Conservation (phyloP, 2,888 invertebrate species). For the Proisotoma minuta region DNA sequence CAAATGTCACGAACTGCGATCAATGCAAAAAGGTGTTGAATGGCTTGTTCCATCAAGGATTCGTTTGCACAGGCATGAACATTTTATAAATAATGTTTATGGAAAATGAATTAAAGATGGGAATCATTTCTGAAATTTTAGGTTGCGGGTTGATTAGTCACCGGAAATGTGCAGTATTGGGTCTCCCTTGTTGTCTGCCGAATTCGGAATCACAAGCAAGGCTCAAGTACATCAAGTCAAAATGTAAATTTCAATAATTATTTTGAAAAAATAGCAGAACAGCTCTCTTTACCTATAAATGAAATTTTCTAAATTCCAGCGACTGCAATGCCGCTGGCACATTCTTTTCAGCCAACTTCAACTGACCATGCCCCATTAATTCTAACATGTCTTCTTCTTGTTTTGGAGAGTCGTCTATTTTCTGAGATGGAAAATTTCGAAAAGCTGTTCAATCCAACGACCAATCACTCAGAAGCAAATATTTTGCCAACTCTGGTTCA, state of each 20-base stretch:
- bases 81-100: slow-evolving; percentile 7
- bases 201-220: neutral
- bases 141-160: slow-evolving; percentile 68
- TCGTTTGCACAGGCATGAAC: slow-evolving; percentile 61
- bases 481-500: neutral
- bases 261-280: no score
- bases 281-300: neutral
- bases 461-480: no score
- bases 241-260: no score
- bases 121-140: slow-evolving; percentile 47
- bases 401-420: neutral
- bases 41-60: slow-evolving; percentile 66
- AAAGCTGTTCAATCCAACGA: neutral
- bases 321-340: neutral
- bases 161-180: slow-evolving; percentile 64
- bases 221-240: neutral
- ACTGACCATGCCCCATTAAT: neutral
- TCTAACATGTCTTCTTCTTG: neutral
- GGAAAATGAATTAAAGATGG: slow-evolving; percentile 1
- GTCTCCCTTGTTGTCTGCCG: slow-evolving; percentile 56
- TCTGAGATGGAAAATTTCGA: neutral
- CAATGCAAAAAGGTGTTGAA: slow-evolving; percentile 68
- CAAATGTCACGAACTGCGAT: slow-evolving; percentile 64
- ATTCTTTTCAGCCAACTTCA: neutral
- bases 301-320: neutral